phyloP scores from a whole-genome alignment of 2,113 vertebrate species.

The Muntiacus muntjak region DNA sequence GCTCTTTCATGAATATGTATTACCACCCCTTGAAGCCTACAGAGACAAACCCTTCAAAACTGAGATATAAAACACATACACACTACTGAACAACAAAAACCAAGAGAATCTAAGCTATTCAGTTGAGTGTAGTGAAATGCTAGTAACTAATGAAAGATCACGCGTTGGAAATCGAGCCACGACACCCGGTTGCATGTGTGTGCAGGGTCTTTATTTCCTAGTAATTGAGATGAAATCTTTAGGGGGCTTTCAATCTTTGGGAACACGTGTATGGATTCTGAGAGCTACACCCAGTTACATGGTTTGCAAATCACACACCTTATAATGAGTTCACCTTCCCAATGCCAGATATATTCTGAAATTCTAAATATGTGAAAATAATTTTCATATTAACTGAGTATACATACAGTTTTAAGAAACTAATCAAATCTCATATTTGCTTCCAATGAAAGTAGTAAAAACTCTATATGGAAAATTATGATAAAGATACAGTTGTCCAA shows the following conservation, averaged over 20 bases:
- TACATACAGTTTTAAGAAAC: background rate
- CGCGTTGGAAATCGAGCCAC: conserved; percentile 42
- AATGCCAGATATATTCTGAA: background rate
- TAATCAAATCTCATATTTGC: background rate
- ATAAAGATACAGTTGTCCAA: background rate
- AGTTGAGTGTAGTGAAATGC: conserved; percentile 18
- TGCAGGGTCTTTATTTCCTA: conserved; percentile 56
- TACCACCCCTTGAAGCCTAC: conserved; percentile 67
- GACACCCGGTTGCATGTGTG: conserved; percentile 57
- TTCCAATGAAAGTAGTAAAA: background rate
- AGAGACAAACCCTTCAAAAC: conserved; percentile 73
- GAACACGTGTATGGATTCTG: background rate
- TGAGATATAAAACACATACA: conserved; percentile 56
- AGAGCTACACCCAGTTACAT: background rate
- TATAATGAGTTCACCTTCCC: background rate
- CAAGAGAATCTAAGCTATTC: conserved; percentile 31
- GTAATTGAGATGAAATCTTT: conserved; percentile 49
- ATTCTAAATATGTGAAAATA: background rate
- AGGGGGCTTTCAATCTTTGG: conserved; percentile 38
- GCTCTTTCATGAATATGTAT: conserved; percentile 86
- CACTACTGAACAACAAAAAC: conserved; percentile 3
- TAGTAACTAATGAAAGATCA: conserved; percentile 64
- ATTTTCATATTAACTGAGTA: background rate
- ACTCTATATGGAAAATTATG: background rate
- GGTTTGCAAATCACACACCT: background rate